Evolutionary conservation across 2,888 invertebrate genomes (phyloP).

Genomic region (Julus scandinavius): DNA sequence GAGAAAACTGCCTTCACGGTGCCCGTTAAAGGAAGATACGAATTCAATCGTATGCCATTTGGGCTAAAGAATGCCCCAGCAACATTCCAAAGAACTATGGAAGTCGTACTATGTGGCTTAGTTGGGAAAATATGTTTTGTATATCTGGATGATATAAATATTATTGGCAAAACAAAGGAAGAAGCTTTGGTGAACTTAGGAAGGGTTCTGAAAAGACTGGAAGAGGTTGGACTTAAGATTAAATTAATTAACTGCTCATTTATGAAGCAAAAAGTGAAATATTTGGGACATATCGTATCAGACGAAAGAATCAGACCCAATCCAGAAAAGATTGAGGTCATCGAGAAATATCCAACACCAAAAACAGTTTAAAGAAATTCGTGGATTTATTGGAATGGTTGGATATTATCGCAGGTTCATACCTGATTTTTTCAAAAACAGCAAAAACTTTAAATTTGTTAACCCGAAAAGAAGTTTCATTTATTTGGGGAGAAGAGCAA

Average conservation of each 20-base stretch:
- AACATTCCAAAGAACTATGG: neutral
- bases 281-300: constrained; percentile 42
- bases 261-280: neutral
- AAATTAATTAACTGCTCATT: constrained; percentile 45
- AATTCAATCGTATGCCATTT: neutral
- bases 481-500: no score
- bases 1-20: neutral
- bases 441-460: no score
- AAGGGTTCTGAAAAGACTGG: constrained; percentile 17
- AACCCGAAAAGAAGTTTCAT: no score
- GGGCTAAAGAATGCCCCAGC: neutral
- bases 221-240: neutral
- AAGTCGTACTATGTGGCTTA: neutral
- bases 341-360: no score
- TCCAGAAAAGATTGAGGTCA: no score
- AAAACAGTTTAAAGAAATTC: no score
- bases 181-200: constrained; percentile 4
- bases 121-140: neutral
- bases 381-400: no score
- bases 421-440: no score
- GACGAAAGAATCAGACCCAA: no score
- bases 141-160: neutral
- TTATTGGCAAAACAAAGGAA: neutral
- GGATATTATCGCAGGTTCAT: no score
- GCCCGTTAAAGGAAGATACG: neutral